Evolutionary conservation across 1,140 invertebrate genomes (phyloP), one percentile per base, ranked within the genome.

Genomic region (Caerostris darwini): DNA sequence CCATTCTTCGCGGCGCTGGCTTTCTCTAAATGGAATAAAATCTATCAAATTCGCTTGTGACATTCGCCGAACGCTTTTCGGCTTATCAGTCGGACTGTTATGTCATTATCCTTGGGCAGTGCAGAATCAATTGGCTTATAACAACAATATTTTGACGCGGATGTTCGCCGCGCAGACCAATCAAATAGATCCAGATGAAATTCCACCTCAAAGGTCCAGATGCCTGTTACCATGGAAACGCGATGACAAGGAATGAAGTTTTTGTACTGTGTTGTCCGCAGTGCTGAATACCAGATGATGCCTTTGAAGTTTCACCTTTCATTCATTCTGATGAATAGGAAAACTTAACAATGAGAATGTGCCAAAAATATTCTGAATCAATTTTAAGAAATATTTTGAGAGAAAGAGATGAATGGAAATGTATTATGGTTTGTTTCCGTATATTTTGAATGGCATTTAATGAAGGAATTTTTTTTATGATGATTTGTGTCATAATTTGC

Each of bases 61-160:
- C 88, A 90, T 71, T 77, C 54, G 7, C 67, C 53, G 34, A 77
- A 69, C 50, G 17, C 54, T 17, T 90, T 90, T 69, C 64, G 77
- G 50, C 88, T 50, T 69, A 88, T 88, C 86, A 88, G 17, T 59
- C 50, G 67, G 69, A 34, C 14, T 90, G 88, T 90, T 90, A 90
- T 90, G 77, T 71, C 54, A 90, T 90, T 90, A 90, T 90, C 88
- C 88, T 77, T 7, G 7, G 64, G 64, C 88, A 56, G n/a, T 19
- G 67, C 3, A 54, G 67, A 90, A 90, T 77, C 88, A 90, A 90
- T 90, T 71, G 88, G 64, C 88, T 90, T 90, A 90, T 50, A 90
- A 90, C 67, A 90, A 90, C 67, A 90, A 90, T 90, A 77, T 90
- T 90, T 57, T 57, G 88, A 69, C 67, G 67, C 8, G 7, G 88